A percentile compares a stretch with the other conserved stretches of the same genome.
Conservation (phyloP, 2,888 invertebrate genomes). For the Ctenicera cuprea region DNA sequence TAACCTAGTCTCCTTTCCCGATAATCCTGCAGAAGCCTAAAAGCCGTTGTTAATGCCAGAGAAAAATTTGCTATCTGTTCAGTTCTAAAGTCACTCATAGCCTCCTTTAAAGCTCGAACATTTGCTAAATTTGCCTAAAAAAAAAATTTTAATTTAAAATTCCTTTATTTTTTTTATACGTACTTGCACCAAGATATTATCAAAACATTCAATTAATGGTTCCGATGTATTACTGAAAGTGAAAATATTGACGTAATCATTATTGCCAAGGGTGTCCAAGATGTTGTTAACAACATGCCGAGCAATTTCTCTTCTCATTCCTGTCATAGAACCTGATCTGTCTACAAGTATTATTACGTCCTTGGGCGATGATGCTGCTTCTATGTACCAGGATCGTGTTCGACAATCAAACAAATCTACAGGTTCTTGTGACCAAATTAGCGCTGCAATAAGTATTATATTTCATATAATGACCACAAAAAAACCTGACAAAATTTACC, state of each 20-base stretch:
- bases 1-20: constrained; percentile 65
- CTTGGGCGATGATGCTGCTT: constrained; percentile 98
- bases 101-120: constrained; percentile 87
- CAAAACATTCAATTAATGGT: constrained; percentile 91
- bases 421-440: constrained; percentile 86
- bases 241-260: constrained; percentile 98
- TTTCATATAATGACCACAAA: no score
- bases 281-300: constrained; percentile 91
- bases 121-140: constrained; percentile 89
- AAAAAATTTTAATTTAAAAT: constrained; percentile 57
- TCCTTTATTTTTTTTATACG: neutral
- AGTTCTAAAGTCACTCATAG: constrained; percentile 85
- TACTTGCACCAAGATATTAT: constrained; percentile 92
- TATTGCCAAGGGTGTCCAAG: constrained; percentile 96
- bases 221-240: constrained; percentile 90
- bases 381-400: constrained; percentile 96
- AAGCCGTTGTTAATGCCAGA: constrained; percentile 90
- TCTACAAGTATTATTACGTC: constrained; percentile 86
- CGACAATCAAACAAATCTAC: constrained; percentile 97
- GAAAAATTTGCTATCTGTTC: constrained; percentile 96
- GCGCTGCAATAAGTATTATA: constrained; percentile 73
- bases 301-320: constrained; percentile 90
- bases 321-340: constrained; percentile 81
- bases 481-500: no score
- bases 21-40: constrained; percentile 82